These are phyloP conservation scores for Ypsolopha scabrella DNA, from an alignment of 2,888 invertebrate genomes.

Conservation along the genomic window DNA sequence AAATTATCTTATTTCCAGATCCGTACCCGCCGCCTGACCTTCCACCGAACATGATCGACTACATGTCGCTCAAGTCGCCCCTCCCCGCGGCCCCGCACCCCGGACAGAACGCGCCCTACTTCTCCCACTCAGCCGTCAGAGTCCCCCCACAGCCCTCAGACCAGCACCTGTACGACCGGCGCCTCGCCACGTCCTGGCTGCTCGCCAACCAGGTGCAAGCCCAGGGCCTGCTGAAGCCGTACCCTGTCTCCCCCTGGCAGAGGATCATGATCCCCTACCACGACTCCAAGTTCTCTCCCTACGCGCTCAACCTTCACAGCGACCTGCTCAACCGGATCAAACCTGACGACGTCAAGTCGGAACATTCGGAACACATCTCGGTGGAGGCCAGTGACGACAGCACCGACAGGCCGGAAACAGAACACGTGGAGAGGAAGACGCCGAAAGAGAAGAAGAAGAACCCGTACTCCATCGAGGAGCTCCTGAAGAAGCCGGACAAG, in stretches of 20 bases:
- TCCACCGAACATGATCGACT: constrained; percentile 52
- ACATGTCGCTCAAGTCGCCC: constrained; percentile 52
- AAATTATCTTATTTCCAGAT: constrained; percentile 40
- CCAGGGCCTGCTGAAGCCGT: constrained; percentile 58
- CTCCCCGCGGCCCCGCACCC: constrained; percentile 34
- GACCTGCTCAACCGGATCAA: constrained; percentile 48
- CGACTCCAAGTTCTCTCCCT: constrained; percentile 48
- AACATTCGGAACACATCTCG: constrained; percentile 57
- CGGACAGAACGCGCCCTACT: constrained; percentile 46
- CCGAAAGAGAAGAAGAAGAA: constrained; percentile 74
- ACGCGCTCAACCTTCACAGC: constrained; percentile 43
- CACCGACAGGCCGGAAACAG: constrained; percentile 61
- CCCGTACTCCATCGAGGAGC: constrained; percentile 89
- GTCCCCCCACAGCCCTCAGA: constrained; percentile 45
- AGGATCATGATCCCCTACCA: constrained; percentile 70
- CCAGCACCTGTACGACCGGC: constrained; percentile 46
- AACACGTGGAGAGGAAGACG: constrained; percentile 42
- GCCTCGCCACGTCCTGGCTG: constrained; percentile 68
- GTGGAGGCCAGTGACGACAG: constrained; percentile 73
- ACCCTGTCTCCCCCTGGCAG: constrained; percentile 69
- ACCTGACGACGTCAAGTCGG: constrained; percentile 52
- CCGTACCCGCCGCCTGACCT: constrained; percentile 45
- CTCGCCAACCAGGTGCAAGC: constrained; percentile 65
- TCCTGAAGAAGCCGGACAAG: constrained; percentile 84
- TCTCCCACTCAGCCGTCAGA: constrained; percentile 49